Conservation (phyloP, 2,797 vertebrate genomes). For the Gymnothorax reevesii region DNA sequence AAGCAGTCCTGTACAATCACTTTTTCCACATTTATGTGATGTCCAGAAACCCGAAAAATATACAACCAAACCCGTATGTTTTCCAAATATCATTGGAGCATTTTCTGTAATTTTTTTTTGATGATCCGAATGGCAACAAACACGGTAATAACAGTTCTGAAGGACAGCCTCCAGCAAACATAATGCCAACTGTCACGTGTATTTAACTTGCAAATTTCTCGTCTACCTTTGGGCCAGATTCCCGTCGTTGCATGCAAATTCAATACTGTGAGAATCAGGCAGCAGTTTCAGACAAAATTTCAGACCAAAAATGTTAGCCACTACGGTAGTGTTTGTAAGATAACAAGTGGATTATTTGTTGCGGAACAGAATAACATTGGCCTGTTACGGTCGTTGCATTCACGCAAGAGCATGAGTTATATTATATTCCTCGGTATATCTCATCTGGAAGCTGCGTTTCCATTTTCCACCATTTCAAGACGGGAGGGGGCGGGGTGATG, state of each 20-base stretch:
- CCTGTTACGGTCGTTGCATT: not conserved
- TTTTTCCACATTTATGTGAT: not conserved
- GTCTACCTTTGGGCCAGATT: conserved; percentile 36
- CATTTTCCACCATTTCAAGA: conserved; percentile 37
- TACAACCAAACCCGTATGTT: not conserved
- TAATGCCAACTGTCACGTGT: conserved; percentile 16
- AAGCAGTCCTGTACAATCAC: not conserved
- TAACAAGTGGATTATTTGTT: not conserved
- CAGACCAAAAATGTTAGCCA: not conserved
- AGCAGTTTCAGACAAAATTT: not conserved
- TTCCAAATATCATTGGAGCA: not conserved
- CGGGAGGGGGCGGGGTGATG: conserved; percentile 40
- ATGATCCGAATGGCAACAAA: not conserved
- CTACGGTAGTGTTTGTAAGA: not conserved
- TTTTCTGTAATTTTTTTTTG: not conserved
- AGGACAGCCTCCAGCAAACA: not conserved
- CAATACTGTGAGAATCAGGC: not conserved
- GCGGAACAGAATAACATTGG: not conserved
- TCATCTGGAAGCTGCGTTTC: conserved; percentile 33
- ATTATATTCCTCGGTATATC: not conserved
- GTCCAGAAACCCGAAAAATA: not conserved
- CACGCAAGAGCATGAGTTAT: conserved; percentile 8
- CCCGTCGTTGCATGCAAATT: conserved; percentile 12
- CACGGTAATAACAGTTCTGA: not conserved
- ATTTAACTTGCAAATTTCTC: conserved; percentile 47